phyloP scores from a whole-genome alignment of 2,797 vertebrate genomes.

The Mastacembelus armatus region DNA sequence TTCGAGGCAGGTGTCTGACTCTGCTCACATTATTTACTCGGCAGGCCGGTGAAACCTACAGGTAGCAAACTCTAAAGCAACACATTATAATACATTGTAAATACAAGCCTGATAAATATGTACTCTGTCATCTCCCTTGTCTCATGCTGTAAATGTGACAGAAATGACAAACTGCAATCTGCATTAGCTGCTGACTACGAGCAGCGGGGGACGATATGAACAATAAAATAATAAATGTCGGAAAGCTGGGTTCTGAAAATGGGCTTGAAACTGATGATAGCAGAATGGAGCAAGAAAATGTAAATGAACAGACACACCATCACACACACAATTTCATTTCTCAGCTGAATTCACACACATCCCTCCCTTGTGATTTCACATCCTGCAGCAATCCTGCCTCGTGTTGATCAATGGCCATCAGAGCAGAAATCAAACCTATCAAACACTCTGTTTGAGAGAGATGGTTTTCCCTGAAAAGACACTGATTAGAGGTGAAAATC shows the following conservation, averaged over 20 bases:
- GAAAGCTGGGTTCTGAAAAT: conserved; percentile 6
- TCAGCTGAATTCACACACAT: conserved; percentile 30
- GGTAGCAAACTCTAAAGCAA: conserved; percentile 56
- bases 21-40: conserved; percentile 64
- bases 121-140: conserved; percentile 42
- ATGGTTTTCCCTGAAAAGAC: conserved; percentile 47
- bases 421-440: conserved; percentile 34
- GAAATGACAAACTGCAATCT: conserved; percentile 42
- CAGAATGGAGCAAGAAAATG: no score
- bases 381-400: conserved; percentile 20
- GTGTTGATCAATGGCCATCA: conserved; percentile 47
- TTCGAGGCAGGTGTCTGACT: conserved; percentile 60
- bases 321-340: conserved; percentile 13
- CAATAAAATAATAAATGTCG: conserved; percentile 29
- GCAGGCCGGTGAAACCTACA: conserved; percentile 57
- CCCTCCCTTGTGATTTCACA: conserved; percentile 28
- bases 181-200: conserved; percentile 29
- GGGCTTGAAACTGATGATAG: conserved; percentile 23
- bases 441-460: conserved; percentile 38
- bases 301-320: background rate
- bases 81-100: conserved; percentile 67
- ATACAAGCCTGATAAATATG: conserved; percentile 71
- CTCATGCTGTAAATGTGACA: conserved; percentile 27
- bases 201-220: conserved; percentile 32
- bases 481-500: conserved; percentile 57